phyloP scores from a whole-genome alignment of 2,113 vertebrate genomes.

The Hypanus sabinus region DNA sequence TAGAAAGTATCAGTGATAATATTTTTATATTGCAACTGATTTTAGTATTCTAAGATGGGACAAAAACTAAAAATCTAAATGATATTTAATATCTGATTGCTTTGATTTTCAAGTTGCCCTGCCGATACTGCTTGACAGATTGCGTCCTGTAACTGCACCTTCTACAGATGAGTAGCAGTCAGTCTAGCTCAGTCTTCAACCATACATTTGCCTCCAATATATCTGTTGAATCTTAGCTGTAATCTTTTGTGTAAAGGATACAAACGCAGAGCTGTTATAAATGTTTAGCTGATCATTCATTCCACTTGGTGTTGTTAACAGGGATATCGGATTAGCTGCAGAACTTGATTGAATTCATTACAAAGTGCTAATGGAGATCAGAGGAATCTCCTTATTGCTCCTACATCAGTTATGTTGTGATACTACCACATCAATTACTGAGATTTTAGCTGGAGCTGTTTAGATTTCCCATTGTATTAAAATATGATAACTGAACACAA shows the following conservation, averaged over 20 bases:
- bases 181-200: background rate
- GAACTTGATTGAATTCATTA: slow-evolving; percentile 29
- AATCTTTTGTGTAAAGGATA: background rate
- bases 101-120: background rate
- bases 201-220: background rate
- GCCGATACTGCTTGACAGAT: background rate
- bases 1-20: background rate
- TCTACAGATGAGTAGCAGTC: background rate
- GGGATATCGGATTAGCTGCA: background rate
- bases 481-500: background rate
- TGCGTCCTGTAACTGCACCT: background rate
- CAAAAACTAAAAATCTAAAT: background rate
- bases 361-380: background rate
- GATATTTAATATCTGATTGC: background rate
- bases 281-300: background rate
- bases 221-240: background rate
- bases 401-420: background rate
- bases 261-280: background rate
- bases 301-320: background rate
- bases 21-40: too few species aligned
- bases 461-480: background rate
- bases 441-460: background rate
- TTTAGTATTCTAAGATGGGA: background rate
- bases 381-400: background rate
- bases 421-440: background rate